Percentiles rank a stretch among this genome's conserved stretches.
Evolutionary conservation across 2,888 invertebrate species (phyloP).

Genomic region (Buathra laborator): DNA sequence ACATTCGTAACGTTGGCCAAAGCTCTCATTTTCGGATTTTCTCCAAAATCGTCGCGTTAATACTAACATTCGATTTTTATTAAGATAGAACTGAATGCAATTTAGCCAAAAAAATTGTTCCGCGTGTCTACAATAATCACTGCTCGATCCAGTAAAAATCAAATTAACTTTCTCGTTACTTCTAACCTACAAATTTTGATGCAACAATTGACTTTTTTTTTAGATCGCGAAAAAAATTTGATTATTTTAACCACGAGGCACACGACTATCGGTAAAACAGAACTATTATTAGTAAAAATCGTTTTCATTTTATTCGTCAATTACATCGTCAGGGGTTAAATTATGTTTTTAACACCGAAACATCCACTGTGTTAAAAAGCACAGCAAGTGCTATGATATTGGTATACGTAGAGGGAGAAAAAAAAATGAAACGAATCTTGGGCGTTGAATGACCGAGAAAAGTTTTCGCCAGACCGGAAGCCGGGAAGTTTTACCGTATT

Average conservation of each 20-base stretch:
- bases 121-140: too few species aligned
- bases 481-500: slow-evolving; percentile 85
- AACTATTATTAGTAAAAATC: too few species aligned
- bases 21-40: background rate
- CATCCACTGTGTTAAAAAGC: slow-evolving; percentile 10
- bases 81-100: background rate
- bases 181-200: too few species aligned
- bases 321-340: background rate
- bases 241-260: too few species aligned
- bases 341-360: background rate
- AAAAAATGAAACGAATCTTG: slow-evolving; percentile 47
- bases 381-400: background rate
- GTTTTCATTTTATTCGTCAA: background rate
- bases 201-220: background rate
- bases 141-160: too few species aligned
- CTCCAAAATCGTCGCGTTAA: background rate
- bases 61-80: background rate
- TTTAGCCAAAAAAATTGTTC: too few species aligned
- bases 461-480: slow-evolving; percentile 84
- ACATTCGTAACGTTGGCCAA: slow-evolving; percentile 6
- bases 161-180: too few species aligned
- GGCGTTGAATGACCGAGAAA: slow-evolving; percentile 76
- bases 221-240: too few species aligned
- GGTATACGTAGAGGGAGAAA: slow-evolving; percentile 38
- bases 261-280: too few species aligned